Conservation (phyloP, 2,113 vertebrate genomes). For the Odocoileus virginianus region DNA sequence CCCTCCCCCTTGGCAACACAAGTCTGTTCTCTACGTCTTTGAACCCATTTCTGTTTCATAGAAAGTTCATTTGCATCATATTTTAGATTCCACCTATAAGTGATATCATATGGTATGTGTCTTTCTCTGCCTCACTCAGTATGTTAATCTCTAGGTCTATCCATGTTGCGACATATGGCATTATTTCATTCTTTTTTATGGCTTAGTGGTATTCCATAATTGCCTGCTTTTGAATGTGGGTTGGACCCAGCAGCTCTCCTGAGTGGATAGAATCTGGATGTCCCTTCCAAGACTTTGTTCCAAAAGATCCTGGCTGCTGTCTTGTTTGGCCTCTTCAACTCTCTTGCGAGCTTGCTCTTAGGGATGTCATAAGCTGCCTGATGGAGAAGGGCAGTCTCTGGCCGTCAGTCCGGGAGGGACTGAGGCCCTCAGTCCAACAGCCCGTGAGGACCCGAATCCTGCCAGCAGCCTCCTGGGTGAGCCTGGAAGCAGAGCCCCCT, state of each 20-base stretch:
- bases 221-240: neutral
- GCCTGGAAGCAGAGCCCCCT: neutral
- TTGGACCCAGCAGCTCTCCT: neutral
- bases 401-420: neutral
- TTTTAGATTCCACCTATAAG: neutral
- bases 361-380: neutral
- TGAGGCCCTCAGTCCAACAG: neutral
- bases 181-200: neutral
- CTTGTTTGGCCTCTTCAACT: neutral
- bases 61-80: neutral
- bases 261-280: neutral
- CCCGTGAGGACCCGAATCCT: neutral
- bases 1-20: neutral
- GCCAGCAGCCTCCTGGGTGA: neutral
- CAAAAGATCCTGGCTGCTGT: neutral
- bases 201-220: neutral
- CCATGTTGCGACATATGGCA: neutral
- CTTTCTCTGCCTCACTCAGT: neutral
- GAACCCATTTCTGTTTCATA: neutral
- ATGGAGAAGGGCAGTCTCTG: neutral
- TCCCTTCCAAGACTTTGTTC: neutral
- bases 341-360: neutral
- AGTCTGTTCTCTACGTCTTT: neutral
- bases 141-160: neutral
- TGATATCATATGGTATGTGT: neutral